Base-by-base conservation (phyloP, 2,888 invertebrate species). In the Anthophora plumipes region DNA sequence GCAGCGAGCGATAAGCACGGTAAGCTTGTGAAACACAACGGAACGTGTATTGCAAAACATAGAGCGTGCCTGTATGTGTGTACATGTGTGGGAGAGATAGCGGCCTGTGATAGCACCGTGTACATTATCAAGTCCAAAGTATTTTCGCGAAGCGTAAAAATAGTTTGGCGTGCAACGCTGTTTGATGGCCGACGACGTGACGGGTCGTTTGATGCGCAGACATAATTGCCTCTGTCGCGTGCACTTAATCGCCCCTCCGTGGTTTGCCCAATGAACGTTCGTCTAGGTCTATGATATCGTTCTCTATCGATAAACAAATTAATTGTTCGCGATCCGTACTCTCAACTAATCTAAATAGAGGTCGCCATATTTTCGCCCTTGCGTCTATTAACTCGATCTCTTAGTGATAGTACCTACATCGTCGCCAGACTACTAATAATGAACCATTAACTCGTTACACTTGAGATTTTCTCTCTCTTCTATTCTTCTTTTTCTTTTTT, bases 251-350 rank as follows among this genome's bases (percentile, higher is more conserved):
- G 78, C 52, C 60, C 48, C 64, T 63, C 59, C 64, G 64, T 50
- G 57, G 41, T 31, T 31, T 31, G 52, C 69, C 64, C 78, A 77
- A 79, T 79, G 59, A 77, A 52, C 70, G 70, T 71, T 85, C 82
- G 81, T 81, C 85, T 85, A 78, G 84, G 59, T 79, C 84, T 85
- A 84, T 74, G 74, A 84, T 78, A 64, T 67, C 77, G 75, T 71
- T 80, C 66, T 3, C 82, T 66, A 84, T 81, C 84, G 86, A 89
- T 88, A 89, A 89, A 89, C 89, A 89, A 84, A 89, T 89, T 89
- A 89, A 89, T 89, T 85, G 84, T 76, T 77, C 75, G 60, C 75
- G 70, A 76, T 63, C 70, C 57, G 61, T 55, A 67, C 55, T 77
- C 67, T 77, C 67, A 57, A 61, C 43, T 69, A 50, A 77, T 78